Percentiles rank a stretch among this genome's conserved stretches.
phyloP scores from a whole-genome alignment of 2,113 vertebrate genomes.

The Eulacestoma nigropectus region DNA sequence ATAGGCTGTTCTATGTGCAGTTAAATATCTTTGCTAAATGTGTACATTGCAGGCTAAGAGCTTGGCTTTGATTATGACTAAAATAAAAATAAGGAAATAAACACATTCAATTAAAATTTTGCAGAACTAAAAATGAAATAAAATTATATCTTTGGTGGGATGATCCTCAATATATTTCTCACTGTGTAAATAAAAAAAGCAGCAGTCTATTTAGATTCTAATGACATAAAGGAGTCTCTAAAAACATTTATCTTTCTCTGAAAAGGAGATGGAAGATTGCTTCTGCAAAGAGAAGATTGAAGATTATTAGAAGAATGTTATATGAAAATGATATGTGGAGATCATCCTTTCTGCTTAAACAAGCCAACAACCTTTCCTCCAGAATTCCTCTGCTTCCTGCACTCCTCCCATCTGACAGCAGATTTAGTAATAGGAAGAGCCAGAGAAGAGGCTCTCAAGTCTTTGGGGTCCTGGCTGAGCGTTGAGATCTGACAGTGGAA shows the following conservation, averaged over 20 bases:
- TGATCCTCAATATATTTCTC: background rate
- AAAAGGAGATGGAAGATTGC: background rate
- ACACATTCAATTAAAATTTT: background rate
- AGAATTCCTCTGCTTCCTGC: background rate
- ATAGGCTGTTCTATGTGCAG: background rate
- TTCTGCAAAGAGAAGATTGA: background rate
- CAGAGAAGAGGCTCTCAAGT: background rate
- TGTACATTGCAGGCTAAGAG: background rate
- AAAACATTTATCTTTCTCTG: background rate
- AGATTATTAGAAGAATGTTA: background rate
- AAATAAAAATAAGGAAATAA: background rate
- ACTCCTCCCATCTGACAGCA: background rate
- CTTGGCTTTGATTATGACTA: background rate
- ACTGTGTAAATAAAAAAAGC: background rate
- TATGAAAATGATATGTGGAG: background rate
- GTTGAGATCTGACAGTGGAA: rapidly evolving
- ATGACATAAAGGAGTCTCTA: background rate
- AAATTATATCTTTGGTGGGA: background rate
- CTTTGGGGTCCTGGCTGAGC: background rate
- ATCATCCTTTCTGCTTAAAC: background rate
- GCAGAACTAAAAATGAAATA: background rate
- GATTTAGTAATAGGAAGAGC: background rate
- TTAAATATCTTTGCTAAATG: background rate
- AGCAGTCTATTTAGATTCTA: background rate
- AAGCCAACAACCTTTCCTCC: background rate